Base-by-base conservation (phyloP, 2,888 invertebrate genomes). In the Steromphala cineraria region DNA sequence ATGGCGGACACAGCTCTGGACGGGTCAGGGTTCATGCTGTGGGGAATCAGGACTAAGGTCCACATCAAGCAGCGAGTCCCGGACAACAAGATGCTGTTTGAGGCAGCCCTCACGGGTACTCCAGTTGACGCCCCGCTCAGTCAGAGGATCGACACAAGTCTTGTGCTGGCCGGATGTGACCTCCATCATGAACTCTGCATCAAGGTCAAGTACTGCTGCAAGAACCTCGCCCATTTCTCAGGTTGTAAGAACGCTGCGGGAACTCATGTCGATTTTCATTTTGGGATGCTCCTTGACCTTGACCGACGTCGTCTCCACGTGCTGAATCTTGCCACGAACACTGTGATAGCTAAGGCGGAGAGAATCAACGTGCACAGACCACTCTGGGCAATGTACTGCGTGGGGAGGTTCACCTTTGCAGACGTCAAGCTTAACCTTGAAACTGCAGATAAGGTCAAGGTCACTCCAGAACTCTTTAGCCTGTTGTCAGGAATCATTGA, bases 71-170 rank as follows among this genome's bases (percentile, higher is more conserved):
- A 75, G 24, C 40, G 52, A 1, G 52, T 75, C 15, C 75, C 75
- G n/a, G 75, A 75, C 52, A 75, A 75, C 53, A 75, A 75, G 24
- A 75, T 75, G 75, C 24, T 75, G 52, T 75, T 75, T 24, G 75
- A 75, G 52, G 75, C 75, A 13, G 75, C 75, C 5, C 5, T 75
- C 10, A 75, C 75, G 7, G 75, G 52, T 8, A 75, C 24, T 0
- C 75, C 75, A 0, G 46, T 75, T 21, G 75, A 75, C 24, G 75
- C 75, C n/a, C 40, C 46, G 0, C 52, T 75, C 75, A 75, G 75
- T 52, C 75, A 75, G 17, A 46, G 75, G 19, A 75, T 75, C 19
- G 75, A 52, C 24, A 52, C 75, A 0, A 75, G 75, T 46, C 46
- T 75, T 10, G 75, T 75, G 10, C 53, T 75, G 24, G 75, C 75